Evolutionary conservation across 92 coral and sea anemone species (phyloP).

Genomic region (Epizoanthus rinbou): DNA sequence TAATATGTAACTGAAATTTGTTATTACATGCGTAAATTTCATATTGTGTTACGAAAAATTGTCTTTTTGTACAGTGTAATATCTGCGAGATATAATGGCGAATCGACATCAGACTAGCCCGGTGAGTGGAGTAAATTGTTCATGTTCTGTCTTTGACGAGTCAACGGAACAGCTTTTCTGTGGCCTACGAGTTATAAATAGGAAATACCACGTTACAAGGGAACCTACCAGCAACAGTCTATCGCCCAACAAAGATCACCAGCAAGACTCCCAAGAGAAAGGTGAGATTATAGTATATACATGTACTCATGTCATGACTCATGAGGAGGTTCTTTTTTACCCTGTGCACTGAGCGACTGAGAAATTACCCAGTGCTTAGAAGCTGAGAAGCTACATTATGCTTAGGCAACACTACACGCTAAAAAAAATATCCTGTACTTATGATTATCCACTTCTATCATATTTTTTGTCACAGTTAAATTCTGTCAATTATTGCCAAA

Average conservation of each 20-base stretch:
- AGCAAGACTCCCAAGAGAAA: background rate
- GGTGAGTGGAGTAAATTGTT: background rate
- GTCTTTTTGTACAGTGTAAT: background rate
- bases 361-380: too few species aligned
- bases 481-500: too few species aligned
- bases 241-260: background rate
- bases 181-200: constrained; percentile 21
- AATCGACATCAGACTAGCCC: background rate
- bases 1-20: background rate
- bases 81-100: background rate
- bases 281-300: too few species aligned
- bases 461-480: too few species aligned
- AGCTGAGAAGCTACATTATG: too few species aligned
- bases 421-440: too few species aligned
- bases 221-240: background rate
- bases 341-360: too few species aligned
- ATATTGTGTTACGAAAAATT: background rate
- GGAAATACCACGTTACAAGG: background rate
- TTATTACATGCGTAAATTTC: too few species aligned
- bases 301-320: too few species aligned
- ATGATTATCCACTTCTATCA: too few species aligned
- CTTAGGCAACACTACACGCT: too few species aligned
- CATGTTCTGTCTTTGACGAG: constrained; percentile 29
- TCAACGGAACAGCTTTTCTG: constrained; percentile 19
- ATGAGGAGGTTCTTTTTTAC: too few species aligned